Evolutionary conservation across 2,113 vertebrate genomes (phyloP).

Genomic region (Aegotheles bennettii): DNA sequence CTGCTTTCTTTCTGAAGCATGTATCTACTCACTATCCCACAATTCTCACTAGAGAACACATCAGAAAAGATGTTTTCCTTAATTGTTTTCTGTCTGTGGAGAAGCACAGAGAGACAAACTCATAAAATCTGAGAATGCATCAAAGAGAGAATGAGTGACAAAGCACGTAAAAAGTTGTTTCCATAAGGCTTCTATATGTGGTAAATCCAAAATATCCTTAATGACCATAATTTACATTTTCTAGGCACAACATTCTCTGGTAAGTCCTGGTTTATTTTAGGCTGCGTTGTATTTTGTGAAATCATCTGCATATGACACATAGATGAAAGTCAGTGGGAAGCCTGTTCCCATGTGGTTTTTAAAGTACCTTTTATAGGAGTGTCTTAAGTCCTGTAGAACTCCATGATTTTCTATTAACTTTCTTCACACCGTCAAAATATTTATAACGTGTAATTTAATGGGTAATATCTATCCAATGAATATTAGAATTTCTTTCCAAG

Average conservation of each 20-base stretch:
- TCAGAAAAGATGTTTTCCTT: neutral
- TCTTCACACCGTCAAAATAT: neutral
- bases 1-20: constrained; percentile 8
- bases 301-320: neutral
- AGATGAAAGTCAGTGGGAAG: neutral
- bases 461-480: constrained; percentile 32
- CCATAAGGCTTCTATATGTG: neutral
- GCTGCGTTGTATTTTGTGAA: neutral
- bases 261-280: neutral
- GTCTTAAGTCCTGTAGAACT: neutral
- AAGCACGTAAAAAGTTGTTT: neutral
- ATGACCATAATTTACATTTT: neutral
- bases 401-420: too few species aligned
- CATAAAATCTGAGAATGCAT: neutral
- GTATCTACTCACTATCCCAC: neutral
- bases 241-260: neutral
- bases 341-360: neutral
- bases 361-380: neutral
- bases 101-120: neutral
- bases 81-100: neutral
- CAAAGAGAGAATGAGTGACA: neutral
- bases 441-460: constrained; percentile 12
- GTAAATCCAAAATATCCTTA: neutral
- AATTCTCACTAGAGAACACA: neutral
- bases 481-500: neutral